These are phyloP conservation scores for Denticeps clupeoides DNA, from an alignment of 2,797 vertebrate species.

Conservation along the genomic window DNA sequence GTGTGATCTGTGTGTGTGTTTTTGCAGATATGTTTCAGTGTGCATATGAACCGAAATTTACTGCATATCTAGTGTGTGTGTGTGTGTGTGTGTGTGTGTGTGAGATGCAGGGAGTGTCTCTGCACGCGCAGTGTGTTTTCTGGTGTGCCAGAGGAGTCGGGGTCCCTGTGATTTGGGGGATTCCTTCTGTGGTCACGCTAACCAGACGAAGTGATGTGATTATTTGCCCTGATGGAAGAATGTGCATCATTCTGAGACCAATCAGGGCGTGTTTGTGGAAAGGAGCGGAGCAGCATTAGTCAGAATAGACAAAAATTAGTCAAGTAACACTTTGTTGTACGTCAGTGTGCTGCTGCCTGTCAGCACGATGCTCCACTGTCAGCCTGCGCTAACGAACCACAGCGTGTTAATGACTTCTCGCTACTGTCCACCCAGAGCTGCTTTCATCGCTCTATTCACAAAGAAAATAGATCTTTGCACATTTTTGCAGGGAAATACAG, in stretches of 20 bases:
- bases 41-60: background rate
- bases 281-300: background rate
- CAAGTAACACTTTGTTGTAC: background rate
- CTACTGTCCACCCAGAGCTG: too few relatives aligned
- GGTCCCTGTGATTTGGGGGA: background rate
- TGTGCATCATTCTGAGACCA: background rate
- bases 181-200: background rate
- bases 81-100: background rate
- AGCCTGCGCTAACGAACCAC: too few relatives aligned
- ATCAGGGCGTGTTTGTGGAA: background rate
- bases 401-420: too few relatives aligned
- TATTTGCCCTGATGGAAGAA: background rate
- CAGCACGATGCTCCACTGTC: too few relatives aligned
- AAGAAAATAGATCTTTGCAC: too few relatives aligned
- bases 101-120: background rate
- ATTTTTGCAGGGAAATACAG: too few relatives aligned
- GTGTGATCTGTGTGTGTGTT: slow-evolving; percentile 9
- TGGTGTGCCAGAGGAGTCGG: background rate
- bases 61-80: background rate
- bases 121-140: background rate
- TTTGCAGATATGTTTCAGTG: slow-evolving; percentile 5
- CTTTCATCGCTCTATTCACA: too few relatives aligned
- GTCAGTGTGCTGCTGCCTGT: background rate
- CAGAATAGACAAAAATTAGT: background rate
- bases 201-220: background rate